Conservation (phyloP, 1,140 invertebrate genomes). For the Bilobella aurantiaca region DNA sequence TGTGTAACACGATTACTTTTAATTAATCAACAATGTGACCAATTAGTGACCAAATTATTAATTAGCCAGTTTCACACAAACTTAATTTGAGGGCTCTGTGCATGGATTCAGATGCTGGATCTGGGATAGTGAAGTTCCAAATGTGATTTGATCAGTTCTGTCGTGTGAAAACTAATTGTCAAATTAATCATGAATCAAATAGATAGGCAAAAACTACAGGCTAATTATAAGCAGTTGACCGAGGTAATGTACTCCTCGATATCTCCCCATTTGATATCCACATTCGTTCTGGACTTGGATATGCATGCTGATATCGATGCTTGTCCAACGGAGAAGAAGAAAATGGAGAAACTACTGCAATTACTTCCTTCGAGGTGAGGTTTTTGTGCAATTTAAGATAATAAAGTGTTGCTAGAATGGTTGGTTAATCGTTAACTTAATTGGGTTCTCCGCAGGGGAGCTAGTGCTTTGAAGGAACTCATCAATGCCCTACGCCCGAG, state of each 20-base stretch:
- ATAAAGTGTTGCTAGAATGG: not conserved
- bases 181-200: not conserved
- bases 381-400: not conserved
- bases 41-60: too few species aligned
- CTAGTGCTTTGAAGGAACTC: slow-evolving; percentile 17
- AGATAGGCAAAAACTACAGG: slow-evolving; percentile 12
- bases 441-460: slow-evolving; percentile 14
- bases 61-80: too few species aligned
- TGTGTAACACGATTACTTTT: too few species aligned
- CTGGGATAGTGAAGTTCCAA: too few species aligned
- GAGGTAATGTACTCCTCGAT: slow-evolving; percentile 18
- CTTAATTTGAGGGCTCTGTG: too few species aligned
- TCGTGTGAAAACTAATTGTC: too few species aligned
- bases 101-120: too few species aligned
- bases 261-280: slow-evolving; percentile 16
- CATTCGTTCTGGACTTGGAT: slow-evolving; percentile 15
- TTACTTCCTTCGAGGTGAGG: slow-evolving; percentile 19
- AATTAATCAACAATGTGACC: too few species aligned
- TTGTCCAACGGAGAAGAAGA: slow-evolving; percentile 10
- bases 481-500: slow-evolving; percentile 17
- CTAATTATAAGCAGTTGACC: slow-evolving; percentile 14
- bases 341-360: slow-evolving; percentile 23
- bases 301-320: slow-evolving; percentile 26
- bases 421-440: not conserved
- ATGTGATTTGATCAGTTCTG: too few species aligned